Evolutionary conservation across 2,888 invertebrate species (phyloP), one percentile per base, ranked within the genome.

Genomic region (Catocala nupta): DNA sequence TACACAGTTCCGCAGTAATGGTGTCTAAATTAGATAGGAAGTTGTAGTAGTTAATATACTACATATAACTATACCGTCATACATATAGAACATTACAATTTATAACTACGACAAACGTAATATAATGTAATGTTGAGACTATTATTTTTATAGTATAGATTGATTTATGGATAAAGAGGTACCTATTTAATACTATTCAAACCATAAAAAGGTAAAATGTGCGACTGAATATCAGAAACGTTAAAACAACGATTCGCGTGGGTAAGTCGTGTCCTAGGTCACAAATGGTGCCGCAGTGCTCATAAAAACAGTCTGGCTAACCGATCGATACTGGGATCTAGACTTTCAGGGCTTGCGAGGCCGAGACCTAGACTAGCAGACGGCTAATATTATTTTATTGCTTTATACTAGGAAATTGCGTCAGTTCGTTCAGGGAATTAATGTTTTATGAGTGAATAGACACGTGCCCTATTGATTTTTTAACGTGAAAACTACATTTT

Each of bases 311-410:
- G 82, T 81, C 80, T 80, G 63, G 64, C 81, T 73, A 77, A 74
- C 68, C 70, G 81, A 88, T 89, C 89, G 74, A 89, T 88, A 85
- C 72, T 71, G 80, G 78, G 65, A 82, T 75, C 77, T 83, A 84
- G 82, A 80, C 77, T 80, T 78, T 77, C 68, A 71, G 77, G 68
- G 76, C 61, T 77, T 67, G 71, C 71, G 63, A 73, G 79, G 81
- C 74, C 77, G 71, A 75, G 77, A 80, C 83, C 82, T 73, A 87
- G 85, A 81, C 86, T 77, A 34, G 63, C 67, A 63, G 82, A 80
- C 83, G 77, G 57, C 81, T 65, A 65, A 60, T 69, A 55, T 58
- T 45, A 55, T 68, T 66, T 75, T 71, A 77, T 71, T 60, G 60
- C 55, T 57, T 63, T 68, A 65, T 77, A 68, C 71, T 71, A 51